phyloP scores from a whole-genome alignment of 2,888 invertebrate genomes.

The Acanthosepion pharaonis region DNA sequence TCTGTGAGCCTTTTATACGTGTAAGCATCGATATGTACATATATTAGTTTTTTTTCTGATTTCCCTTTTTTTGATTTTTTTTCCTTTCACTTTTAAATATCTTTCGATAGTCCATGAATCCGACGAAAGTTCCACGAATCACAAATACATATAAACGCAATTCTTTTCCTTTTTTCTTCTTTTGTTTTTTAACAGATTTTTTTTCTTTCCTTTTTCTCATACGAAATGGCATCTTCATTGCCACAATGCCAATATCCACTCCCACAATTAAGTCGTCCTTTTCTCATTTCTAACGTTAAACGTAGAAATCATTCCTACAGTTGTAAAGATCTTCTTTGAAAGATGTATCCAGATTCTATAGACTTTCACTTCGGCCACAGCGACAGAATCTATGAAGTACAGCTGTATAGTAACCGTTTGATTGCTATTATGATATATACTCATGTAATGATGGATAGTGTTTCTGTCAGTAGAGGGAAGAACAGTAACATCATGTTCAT shows the following conservation, averaged over 20 bases:
- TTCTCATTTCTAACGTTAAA: neutral
- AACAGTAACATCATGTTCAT: neutral
- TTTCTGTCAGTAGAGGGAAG: neutral
- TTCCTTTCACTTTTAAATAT: too few relatives aligned
- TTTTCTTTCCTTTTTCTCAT: neutral
- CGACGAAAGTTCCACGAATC: too few relatives aligned
- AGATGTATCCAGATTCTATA: neutral
- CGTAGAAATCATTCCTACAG: neutral
- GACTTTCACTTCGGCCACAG: neutral
- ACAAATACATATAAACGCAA: too few relatives aligned
- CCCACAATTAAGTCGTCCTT: neutral
- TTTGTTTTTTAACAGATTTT: too few relatives aligned
- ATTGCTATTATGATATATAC: neutral
- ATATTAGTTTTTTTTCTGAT: too few relatives aligned
- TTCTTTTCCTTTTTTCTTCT: too few relatives aligned
- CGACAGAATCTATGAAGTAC: neutral
- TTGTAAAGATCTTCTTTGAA: neutral
- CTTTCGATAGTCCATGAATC: too few relatives aligned
- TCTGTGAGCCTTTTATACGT: too few relatives aligned
- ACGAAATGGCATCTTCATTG: neutral
- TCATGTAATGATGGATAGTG: neutral
- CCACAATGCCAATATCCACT: neutral
- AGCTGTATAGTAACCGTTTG: neutral
- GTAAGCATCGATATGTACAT: too few relatives aligned
- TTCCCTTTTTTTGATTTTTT: too few relatives aligned